A percentile compares a stretch with the other conserved stretches of the same genome.
Conservation (phyloP, 2,797 vertebrate species). For the Cephalopachus bancanus region DNA sequence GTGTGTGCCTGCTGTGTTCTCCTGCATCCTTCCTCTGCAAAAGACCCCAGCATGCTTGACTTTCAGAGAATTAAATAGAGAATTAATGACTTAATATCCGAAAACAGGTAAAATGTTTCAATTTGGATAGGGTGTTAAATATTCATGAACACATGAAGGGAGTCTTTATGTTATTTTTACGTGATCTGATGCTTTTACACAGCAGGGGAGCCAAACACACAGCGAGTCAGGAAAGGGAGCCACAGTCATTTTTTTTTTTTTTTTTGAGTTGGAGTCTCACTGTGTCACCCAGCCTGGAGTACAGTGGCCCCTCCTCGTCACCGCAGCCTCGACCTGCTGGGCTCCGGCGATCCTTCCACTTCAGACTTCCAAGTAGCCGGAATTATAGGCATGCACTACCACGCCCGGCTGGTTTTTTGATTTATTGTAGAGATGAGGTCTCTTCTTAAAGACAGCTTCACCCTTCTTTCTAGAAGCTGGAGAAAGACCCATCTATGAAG, state of each 20-base stretch:
- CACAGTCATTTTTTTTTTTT: not conserved
- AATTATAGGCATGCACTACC: too few relatives aligned
- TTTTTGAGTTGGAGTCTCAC: too few relatives aligned
- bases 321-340: too few relatives aligned
- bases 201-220: not conserved
- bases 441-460: not conserved
- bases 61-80: not conserved
- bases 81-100: not conserved
- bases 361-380: too few relatives aligned
- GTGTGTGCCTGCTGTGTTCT: not conserved
- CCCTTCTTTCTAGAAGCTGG: not conserved
- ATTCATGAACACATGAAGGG: not conserved
- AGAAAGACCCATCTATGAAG: not conserved
- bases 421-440: too few relatives aligned
- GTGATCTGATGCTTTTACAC: not conserved
- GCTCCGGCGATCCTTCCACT: too few relatives aligned
- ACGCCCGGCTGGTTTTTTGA: too few relatives aligned
- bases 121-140: not conserved
- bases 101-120: not conserved
- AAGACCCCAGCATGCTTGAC: not conserved
- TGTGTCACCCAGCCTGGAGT: too few relatives aligned
- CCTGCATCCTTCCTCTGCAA: not conserved
- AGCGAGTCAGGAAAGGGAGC: constrained; percentile 36
- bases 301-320: too few relatives aligned
- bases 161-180: not conserved